These are phyloP conservation scores for Drosophila suzukii DNA, from an alignment of 1,140 invertebrate species.

Conservation along the genomic window DNA sequence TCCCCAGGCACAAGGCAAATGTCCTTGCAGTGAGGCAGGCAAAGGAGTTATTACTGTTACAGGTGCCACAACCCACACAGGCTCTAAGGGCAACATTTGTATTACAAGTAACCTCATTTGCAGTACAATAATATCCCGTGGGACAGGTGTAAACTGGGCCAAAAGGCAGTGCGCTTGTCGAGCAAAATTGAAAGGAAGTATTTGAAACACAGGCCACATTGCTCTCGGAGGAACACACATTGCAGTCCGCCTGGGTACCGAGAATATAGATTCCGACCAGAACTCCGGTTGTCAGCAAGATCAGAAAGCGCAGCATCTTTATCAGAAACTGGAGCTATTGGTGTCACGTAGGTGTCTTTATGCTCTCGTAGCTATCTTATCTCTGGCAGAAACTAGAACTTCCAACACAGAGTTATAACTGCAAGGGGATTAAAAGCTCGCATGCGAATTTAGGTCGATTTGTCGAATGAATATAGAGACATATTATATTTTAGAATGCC, in stretches of 20 bases:
- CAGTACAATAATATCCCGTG: constrained; percentile 42
- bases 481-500: too few species aligned
- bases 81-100: constrained; percentile 1
- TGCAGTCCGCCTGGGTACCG: constrained; percentile 36
- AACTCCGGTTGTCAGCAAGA: constrained; percentile 19
- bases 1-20: constrained; percentile 53
- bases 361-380: constrained; percentile 39
- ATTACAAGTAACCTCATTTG: constrained; percentile 16
- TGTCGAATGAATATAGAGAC: background rate
- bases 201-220: constrained; percentile 50
- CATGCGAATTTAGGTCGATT: background rate
- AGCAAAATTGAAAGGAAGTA: constrained; percentile 46
- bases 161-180: background rate
- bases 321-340: constrained; percentile 21
- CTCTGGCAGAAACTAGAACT: constrained; percentile 12
- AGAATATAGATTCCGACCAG: constrained; percentile 13
- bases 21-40: constrained; percentile 37
- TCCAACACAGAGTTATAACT: constrained; percentile 11
- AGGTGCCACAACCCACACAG: constrained; percentile 38
- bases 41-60: constrained; percentile 23
- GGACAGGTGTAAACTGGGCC: constrained; percentile 36
- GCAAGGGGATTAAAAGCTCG: background rate
- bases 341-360: constrained; percentile 7
- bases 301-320: constrained; percentile 45
- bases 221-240: constrained; percentile 17